These are phyloP conservation scores for Paracentrotus lividus DNA, from an alignment of 53 echinoderm and acorn worm species.

Conservation along the genomic window DNA sequence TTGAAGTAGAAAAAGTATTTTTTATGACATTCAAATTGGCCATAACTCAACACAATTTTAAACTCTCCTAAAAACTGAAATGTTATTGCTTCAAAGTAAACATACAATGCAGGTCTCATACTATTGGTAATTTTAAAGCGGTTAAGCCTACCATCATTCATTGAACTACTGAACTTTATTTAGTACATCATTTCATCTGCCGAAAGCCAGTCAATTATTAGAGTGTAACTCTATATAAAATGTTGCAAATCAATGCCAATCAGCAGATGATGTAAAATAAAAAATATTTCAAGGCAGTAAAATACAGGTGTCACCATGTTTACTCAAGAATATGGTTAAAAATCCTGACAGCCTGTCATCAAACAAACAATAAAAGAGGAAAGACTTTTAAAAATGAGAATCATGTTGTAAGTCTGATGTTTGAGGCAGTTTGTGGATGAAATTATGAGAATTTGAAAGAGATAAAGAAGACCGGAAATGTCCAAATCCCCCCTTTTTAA, in stretches of 20 bases:
- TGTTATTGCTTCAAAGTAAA: no score
- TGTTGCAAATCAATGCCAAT: neutral
- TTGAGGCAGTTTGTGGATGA: neutral
- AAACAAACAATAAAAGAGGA: neutral
- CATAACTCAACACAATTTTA: no score
- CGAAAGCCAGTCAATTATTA: neutral
- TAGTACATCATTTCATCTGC: neutral
- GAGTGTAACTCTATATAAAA: neutral
- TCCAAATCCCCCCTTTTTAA: neutral
- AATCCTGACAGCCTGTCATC: constrained; percentile 15
- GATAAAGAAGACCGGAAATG: neutral
- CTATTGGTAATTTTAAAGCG: no score
- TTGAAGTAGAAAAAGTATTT: no score
- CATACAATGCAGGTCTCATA: no score
- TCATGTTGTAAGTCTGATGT: neutral
- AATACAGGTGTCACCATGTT: constrained; percentile 1
- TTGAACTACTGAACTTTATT: neutral
- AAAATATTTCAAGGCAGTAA: neutral
- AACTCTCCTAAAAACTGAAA: no score
- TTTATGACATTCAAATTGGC: no score
- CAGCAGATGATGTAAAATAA: neutral
- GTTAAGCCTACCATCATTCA: no score
- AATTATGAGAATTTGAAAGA: neutral
- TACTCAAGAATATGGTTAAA: neutral
- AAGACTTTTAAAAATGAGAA: neutral